These are phyloP conservation scores for Blera fallax DNA, from an alignment of 2,888 invertebrate species.

Conservation along the genomic window DNA sequence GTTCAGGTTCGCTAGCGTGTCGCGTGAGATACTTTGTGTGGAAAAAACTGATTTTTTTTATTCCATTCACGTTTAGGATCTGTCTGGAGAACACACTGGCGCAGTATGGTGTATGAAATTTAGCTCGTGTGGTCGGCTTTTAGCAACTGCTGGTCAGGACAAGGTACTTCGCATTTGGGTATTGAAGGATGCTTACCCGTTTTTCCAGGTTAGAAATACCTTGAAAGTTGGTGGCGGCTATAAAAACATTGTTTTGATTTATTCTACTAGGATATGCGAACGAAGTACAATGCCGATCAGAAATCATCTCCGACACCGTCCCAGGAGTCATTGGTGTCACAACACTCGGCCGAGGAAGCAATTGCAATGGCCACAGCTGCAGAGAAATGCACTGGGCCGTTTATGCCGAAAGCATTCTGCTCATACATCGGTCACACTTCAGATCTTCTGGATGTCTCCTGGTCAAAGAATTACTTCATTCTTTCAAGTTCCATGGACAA, in stretches of 20 bases:
- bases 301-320: slow-evolving; percentile 96
- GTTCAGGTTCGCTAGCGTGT: slow-evolving; percentile 86
- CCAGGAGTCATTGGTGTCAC: slow-evolving; percentile 93
- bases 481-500: slow-evolving; percentile 99
- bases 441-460: slow-evolving; percentile 97
- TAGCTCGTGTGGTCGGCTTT: slow-evolving; percentile 95
- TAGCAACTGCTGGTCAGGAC: slow-evolving; percentile 99
- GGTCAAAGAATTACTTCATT: slow-evolving; percentile 99
- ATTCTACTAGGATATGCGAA: slow-evolving; percentile 91
- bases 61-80: slow-evolving; percentile 83
- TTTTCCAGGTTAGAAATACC: slow-evolving; percentile 87
- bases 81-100: slow-evolving; percentile 92
- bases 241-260: background rate
- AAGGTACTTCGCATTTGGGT: slow-evolving; percentile 97
- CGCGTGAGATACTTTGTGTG: background rate
- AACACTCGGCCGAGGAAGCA: slow-evolving; percentile 86
- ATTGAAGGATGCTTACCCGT: slow-evolving; percentile 92
- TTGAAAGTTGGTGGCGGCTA: background rate
- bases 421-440: slow-evolving; percentile 97
- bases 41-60: background rate
- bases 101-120: slow-evolving; percentile 99
- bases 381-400: slow-evolving; percentile 86
- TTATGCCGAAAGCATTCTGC: slow-evolving; percentile 95
- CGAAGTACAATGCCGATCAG: slow-evolving; percentile 94
- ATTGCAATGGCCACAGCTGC: slow-evolving; percentile 83